Conservation (phyloP, 2,888 invertebrate genomes). For the Ectemnius continuus region DNA sequence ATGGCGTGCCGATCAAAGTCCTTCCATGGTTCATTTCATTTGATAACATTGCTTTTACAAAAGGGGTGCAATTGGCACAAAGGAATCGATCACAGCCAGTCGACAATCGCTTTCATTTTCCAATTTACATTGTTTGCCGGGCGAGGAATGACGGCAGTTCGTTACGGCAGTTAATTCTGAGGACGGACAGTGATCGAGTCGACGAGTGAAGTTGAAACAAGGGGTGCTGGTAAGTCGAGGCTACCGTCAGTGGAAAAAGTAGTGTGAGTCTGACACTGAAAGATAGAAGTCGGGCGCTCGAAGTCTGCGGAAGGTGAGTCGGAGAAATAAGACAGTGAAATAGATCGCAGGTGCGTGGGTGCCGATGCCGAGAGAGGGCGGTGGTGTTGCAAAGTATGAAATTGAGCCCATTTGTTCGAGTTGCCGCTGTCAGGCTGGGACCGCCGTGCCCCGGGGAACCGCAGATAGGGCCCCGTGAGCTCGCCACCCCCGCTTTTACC, state of each 20-base stretch:
- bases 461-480: constrained; percentile 44
- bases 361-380: constrained; percentile 46
- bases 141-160: constrained; percentile 37
- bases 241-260: constrained; percentile 1
- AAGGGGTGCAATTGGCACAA: background rate
- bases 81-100: background rate
- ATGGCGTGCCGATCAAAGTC: background rate
- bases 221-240: too few species aligned
- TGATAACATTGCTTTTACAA: background rate
- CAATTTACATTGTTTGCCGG: constrained; percentile 24
- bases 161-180: constrained; percentile 38
- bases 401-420: constrained; percentile 76
- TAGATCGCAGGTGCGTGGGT: constrained; percentile 64
- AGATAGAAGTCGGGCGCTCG: constrained; percentile 8
- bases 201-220: too few species aligned
- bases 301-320: constrained; percentile 32
- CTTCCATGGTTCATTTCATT: background rate
- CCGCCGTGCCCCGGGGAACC: constrained; percentile 69
- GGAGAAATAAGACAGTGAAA: constrained; percentile 58
- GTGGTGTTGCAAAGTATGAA: constrained; percentile 74
- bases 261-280: background rate
- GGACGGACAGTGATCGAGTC: constrained; percentile 45
- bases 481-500: constrained; percentile 30
- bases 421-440: constrained; percentile 66
- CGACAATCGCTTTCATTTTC: constrained; percentile 6